These are phyloP conservation scores for Caranx melampygus DNA, from an alignment of 2,113 vertebrate species.

Conservation along the genomic window DNA sequence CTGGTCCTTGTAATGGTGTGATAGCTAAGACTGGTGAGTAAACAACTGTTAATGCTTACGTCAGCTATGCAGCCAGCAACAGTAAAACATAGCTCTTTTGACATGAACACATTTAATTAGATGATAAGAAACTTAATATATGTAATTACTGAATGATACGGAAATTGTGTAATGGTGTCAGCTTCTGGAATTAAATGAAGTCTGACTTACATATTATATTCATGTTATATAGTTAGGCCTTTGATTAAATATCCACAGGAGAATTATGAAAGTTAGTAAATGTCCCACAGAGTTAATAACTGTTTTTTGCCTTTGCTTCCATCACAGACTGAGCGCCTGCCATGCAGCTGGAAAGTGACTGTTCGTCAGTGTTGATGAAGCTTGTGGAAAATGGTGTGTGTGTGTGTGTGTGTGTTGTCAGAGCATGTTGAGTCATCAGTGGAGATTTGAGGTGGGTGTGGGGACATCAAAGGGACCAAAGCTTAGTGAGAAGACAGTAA, in stretches of 20 bases:
- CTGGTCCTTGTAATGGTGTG: too few relatives aligned
- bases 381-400: conserved; percentile 34
- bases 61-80: too few relatives aligned
- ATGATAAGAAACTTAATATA: background rate
- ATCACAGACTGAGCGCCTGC: conserved; percentile 19
- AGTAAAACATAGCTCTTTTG: background rate
- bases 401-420: conserved; percentile 40
- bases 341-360: background rate
- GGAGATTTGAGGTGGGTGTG: conserved; percentile 22
- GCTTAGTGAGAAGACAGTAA: background rate
- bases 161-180: background rate
- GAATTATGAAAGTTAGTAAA: background rate
- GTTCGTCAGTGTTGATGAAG: background rate
- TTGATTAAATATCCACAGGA: background rate
- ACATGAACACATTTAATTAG: background rate
- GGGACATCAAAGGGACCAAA: conserved; percentile 58
- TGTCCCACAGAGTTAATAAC: conserved; percentile 3
- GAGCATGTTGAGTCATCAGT: conserved; percentile 34
- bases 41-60: too few relatives aligned
- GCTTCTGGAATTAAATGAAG: background rate
- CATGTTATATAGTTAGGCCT: background rate
- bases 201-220: background rate
- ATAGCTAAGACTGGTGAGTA: too few relatives aligned
- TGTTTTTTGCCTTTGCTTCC: conserved; percentile 7
- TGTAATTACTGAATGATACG: background rate